A percentile compares a stretch with the other conserved stretches of the same genome.
These are phyloP conservation scores for Macquaria australasica DNA, from an alignment of 2,113 vertebrate species.

Conservation along the genomic window DNA sequence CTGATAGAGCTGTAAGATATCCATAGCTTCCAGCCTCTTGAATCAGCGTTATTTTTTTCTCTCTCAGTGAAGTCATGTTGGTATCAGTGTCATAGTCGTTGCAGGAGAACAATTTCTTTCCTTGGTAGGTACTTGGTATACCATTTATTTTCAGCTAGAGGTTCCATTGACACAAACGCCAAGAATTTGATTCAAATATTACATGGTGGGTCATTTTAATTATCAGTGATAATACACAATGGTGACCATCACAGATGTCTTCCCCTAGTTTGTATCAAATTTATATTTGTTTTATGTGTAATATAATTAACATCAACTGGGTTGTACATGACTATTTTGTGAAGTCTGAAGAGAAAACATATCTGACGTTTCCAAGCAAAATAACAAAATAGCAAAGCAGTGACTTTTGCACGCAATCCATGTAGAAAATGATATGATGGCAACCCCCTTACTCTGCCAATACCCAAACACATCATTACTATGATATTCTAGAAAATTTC, in stretches of 20 bases:
- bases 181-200: neutral
- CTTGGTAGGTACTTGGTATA: neutral
- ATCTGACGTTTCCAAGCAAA: neutral
- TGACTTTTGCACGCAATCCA: neutral
- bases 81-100: neutral
- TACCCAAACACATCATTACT: constrained; percentile 23
- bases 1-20: constrained; percentile 17
- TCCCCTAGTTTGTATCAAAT: neutral
- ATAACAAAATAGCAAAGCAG: constrained; percentile 6
- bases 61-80: neutral
- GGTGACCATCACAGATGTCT: neutral
- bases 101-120: neutral
- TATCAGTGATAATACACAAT: neutral
- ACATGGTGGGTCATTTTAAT: neutral
- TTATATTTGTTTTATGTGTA: neutral
- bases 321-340: neutral
- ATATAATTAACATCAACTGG: neutral
- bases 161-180: neutral
- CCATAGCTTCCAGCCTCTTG: constrained; percentile 9
- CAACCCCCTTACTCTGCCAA: neutral
- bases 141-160: neutral
- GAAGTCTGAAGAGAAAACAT: neutral
- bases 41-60: neutral
- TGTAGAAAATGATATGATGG: constrained; percentile 9
- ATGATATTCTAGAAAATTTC: constrained; percentile 4